phyloP scores from a whole-genome alignment of 2,113 vertebrate species.

The Alethe diademata region DNA sequence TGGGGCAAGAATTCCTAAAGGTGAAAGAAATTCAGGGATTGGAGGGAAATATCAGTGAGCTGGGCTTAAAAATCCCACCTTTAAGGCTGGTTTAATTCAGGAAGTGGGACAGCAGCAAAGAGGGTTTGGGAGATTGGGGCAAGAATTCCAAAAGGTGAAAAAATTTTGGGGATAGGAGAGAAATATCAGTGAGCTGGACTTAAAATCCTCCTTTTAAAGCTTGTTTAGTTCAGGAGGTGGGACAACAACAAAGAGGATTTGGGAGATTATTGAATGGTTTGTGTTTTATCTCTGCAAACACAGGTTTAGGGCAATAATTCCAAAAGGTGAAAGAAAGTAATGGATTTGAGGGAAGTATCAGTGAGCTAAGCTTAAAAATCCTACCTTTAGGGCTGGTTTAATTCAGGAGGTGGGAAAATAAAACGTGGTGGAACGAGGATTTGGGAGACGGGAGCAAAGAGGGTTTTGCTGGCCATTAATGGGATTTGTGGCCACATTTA shows the following conservation, averaged over 20 bases:
- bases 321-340: neutral
- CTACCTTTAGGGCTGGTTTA: neutral
- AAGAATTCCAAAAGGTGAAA: neutral
- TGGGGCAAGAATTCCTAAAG: rapidly evolving
- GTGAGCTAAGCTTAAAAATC: neutral
- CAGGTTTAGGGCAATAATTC: neutral
- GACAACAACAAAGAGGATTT: too few relatives aligned
- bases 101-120: neutral
- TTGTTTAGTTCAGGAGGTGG: too few relatives aligned
- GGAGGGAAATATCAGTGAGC: neutral
- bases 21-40: neutral
- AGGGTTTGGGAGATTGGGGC: neutral
- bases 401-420: neutral
- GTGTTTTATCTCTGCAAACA: too few relatives aligned
- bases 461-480: neutral
- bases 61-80: neutral
- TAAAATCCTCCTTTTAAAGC: too few relatives aligned
- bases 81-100: neutral
- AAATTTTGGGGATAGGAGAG: too few relatives aligned
- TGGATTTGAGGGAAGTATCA: neutral
- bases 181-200: too few relatives aligned
- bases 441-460: neutral
- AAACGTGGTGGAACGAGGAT: rapidly evolving
- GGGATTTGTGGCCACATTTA: neutral
- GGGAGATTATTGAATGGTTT: too few relatives aligned